These are phyloP conservation scores for Turritopsis dohrnii DNA, from an alignment of 30 jellyfish, hydroid and myxozoan genomes.

Conservation along the genomic window DNA sequence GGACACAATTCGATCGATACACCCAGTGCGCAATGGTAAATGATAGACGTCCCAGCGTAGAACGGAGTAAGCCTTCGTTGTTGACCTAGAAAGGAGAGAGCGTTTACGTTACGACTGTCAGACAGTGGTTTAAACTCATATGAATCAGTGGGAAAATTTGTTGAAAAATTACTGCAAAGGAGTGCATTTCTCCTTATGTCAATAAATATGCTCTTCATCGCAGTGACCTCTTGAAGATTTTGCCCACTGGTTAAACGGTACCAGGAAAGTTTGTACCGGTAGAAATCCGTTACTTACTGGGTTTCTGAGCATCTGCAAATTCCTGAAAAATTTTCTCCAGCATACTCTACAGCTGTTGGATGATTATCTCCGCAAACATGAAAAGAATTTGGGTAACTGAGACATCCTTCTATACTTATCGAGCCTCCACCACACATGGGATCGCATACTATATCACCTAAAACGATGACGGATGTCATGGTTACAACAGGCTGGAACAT, in stretches of 20 bases:
- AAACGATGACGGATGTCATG: neutral
- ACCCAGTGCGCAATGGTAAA: conserved; percentile 69
- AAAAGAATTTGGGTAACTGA: conserved; percentile 47
- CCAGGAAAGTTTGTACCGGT: too few relatives aligned
- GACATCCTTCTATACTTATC: conserved; percentile 64
- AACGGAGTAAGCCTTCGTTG: conserved; percentile 22
- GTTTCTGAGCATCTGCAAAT: neutral
- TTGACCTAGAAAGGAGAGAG: neutral
- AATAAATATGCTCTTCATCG: too few relatives aligned
- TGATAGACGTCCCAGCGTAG: conserved; percentile 80
- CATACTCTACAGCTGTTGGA: conserved; percentile 51
- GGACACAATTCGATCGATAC: conserved; percentile 63
- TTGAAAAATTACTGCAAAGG: neutral
- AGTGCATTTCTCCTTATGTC: neutral
- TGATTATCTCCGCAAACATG: conserved; percentile 84
- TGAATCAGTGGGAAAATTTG: neutral
- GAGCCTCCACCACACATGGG: conserved; percentile 98
- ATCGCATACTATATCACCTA: conserved; percentile 89
- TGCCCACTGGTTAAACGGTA: too few relatives aligned
- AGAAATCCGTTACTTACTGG: neutral
- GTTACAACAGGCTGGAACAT: too few relatives aligned
- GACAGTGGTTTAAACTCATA: too few relatives aligned
- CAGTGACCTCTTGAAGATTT: too few relatives aligned
- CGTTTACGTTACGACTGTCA: neutral
- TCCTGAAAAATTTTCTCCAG: conserved; percentile 42